These are phyloP conservation scores for Scrobipalpa costella DNA, from an alignment of 2,888 invertebrate species.

Conservation along the genomic window DNA sequence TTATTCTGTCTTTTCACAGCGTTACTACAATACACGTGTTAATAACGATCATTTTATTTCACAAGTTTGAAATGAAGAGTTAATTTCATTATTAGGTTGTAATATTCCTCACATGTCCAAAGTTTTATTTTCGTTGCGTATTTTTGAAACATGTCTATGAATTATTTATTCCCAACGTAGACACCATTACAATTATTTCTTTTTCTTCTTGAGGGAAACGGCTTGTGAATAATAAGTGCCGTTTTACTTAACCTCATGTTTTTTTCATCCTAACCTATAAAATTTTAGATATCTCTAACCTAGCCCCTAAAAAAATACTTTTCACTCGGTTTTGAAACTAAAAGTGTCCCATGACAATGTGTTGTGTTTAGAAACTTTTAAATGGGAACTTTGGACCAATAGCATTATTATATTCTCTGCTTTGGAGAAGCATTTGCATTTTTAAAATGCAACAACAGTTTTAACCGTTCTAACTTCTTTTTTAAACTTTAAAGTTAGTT, in stretches of 20 bases:
- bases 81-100: background rate
- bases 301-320: background rate
- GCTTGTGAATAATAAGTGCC: slow-evolving; percentile 64
- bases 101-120: background rate
- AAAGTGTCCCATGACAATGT: background rate
- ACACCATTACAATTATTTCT: slow-evolving; percentile 74
- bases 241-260: slow-evolving; percentile 40
- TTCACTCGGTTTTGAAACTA: background rate
- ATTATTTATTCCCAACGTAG: slow-evolving; percentile 71
- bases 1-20: too few species aligned
- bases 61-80: background rate
- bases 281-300: background rate
- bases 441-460: background rate
- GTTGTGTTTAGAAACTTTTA: background rate
- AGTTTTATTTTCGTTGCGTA: background rate
- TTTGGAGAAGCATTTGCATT: background rate
- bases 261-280: slow-evolving; percentile 7
- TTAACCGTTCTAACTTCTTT: background rate
- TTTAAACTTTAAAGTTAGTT: too few species aligned
- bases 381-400: background rate
- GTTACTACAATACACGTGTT: too few species aligned
- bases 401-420: too few species aligned
- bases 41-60: too few species aligned
- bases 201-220: slow-evolving; percentile 64
- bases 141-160: slow-evolving; percentile 57